Evolutionary conservation across 35 echinoderm and acorn worm genomes (phyloP).

Genomic region (Apostichopus californicus): DNA sequence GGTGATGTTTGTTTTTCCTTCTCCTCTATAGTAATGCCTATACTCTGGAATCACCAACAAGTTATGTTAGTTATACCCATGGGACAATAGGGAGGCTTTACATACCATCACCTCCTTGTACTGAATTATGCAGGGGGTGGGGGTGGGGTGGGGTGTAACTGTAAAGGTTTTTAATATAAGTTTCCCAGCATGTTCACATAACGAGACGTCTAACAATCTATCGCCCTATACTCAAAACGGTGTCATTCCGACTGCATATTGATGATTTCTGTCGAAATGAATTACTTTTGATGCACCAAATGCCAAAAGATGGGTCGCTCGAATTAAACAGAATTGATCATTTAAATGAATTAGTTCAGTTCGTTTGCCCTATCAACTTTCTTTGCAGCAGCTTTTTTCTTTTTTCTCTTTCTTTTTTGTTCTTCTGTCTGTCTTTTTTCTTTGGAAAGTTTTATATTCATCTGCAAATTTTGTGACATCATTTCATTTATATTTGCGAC

Average conservation of each 20-base stretch:
- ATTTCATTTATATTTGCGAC: neutral
- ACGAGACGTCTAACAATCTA: too few species aligned
- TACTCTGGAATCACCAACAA: too few species aligned
- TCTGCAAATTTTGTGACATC: neutral
- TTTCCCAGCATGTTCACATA: too few species aligned
- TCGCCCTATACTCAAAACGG: too few species aligned
- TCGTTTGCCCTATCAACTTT: neutral
- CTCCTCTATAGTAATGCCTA: too few species aligned
- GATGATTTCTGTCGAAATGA: neutral
- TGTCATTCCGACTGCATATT: neutral
- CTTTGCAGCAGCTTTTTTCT: neutral
- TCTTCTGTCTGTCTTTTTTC: neutral
- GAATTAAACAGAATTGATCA: neutral
- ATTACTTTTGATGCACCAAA: neutral
- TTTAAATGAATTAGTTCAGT: slow-evolving; percentile 5
- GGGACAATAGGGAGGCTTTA: too few species aligned
- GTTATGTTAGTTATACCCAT: too few species aligned
- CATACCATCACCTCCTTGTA: too few species aligned
- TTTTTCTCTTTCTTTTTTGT: neutral
- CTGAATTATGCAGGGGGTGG: too few species aligned
- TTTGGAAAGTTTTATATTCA: neutral
- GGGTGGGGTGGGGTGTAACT: too few species aligned
- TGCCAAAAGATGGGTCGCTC: neutral
- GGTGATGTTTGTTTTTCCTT: too few species aligned
- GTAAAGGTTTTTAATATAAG: too few species aligned